Conservation (phyloP, 1,140 invertebrate genomes). For the Archivesica marissinica region DNA sequence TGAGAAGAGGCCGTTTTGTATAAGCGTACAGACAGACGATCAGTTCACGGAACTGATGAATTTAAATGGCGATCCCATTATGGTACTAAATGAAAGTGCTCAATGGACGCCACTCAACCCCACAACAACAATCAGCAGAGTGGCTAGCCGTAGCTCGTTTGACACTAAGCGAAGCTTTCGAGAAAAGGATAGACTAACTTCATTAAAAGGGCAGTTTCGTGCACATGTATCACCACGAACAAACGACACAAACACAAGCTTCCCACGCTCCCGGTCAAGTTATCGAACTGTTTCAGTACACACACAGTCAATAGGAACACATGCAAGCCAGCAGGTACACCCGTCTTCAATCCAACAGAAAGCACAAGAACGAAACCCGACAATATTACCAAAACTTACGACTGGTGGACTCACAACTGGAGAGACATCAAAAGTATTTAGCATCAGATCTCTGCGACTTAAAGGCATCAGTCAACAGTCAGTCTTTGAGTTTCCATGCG, state of each 20-base stretch:
- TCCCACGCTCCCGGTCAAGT: constrained; percentile 35
- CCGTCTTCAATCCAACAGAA: constrained; percentile 35
- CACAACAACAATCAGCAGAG: neutral
- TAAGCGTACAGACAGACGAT: constrained; percentile 46
- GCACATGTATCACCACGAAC: constrained; percentile 29
- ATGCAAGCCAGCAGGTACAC: neutral
- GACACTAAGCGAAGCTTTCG: neutral
- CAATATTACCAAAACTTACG: constrained; percentile 46
- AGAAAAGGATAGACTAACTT: neutral
- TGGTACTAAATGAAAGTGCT: constrained; percentile 53
- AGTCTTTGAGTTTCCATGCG: constrained; percentile 52
- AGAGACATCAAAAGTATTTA: constrained; percentile 54
- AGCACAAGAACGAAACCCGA: constrained; percentile 44
- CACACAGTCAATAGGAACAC: neutral
- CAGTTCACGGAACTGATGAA: constrained; percentile 32
- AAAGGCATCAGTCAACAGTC: constrained; percentile 59
- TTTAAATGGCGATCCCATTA: constrained; percentile 38
- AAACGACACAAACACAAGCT: constrained; percentile 30
- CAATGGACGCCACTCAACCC: constrained; percentile 56
- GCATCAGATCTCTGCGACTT: constrained; percentile 20
- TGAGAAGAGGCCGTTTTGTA: constrained; percentile 58
- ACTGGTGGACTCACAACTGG: constrained; percentile 17
- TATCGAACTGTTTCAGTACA: constrained; percentile 22
- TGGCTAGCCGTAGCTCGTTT: constrained; percentile 16
- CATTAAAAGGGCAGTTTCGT: neutral